Conservation (phyloP, 2,797 vertebrate genomes). For the Oreochromis mossambicus region DNA sequence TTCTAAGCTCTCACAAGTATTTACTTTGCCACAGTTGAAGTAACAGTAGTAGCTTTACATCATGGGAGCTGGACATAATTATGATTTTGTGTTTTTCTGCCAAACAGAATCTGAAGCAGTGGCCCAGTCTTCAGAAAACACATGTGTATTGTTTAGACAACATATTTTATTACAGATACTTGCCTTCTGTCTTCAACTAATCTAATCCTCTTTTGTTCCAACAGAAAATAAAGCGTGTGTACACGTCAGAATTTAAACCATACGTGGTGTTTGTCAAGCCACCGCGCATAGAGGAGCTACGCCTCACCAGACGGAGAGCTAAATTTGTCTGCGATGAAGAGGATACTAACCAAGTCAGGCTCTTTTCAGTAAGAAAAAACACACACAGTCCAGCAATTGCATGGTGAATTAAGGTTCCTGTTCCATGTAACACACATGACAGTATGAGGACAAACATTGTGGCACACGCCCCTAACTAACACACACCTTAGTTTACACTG, state of each 20-base stretch:
- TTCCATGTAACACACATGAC: constrained; percentile 25
- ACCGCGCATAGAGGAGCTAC: constrained; percentile 84
- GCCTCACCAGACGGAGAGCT: constrained; percentile 86
- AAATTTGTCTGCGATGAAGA: constrained; percentile 84
- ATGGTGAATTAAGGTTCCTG: constrained; percentile 19
- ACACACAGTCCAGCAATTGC: not conserved
- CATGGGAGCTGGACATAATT: not conserved
- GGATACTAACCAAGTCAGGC: constrained; percentile 77
- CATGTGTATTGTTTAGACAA: not conserved
- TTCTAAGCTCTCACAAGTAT: not conserved
- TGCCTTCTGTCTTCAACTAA: not conserved
- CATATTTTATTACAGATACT: not conserved
- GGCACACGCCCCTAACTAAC: not conserved
- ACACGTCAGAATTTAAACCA: constrained; percentile 89
- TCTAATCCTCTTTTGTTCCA: not conserved
- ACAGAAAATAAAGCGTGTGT: constrained; percentile 87
- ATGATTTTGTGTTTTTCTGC: not conserved
- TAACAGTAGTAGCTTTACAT: not conserved
- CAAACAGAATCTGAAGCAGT: not conserved
- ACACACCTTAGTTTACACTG: constrained; percentile 4
- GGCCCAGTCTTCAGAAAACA: not conserved
- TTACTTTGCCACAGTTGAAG: not conserved
- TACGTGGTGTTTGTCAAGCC: constrained; percentile 96
- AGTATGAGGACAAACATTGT: constrained; percentile 24
- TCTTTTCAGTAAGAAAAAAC: constrained; percentile 82